Evolutionary conservation across 1,140 invertebrate species (phyloP).

Genomic region (Eciton burchellii): DNA sequence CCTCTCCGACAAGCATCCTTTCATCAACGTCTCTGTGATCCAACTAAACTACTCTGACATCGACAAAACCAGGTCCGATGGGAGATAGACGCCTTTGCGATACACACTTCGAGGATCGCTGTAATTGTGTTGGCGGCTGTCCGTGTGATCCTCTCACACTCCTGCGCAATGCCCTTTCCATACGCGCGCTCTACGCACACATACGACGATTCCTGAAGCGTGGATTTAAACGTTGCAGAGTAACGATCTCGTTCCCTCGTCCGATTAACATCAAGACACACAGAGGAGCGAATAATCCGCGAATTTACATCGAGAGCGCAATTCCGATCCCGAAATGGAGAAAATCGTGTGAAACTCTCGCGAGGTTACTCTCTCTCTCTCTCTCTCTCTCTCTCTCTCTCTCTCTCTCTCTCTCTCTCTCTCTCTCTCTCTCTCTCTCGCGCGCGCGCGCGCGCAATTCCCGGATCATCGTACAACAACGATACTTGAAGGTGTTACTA

Average conservation of each 20-base stretch:
- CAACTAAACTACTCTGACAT: constrained; percentile 67
- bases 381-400: too few relatives aligned
- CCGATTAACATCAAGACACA: not conserved
- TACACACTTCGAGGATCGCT: constrained; percentile 27
- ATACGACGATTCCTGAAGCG: constrained; percentile 21
- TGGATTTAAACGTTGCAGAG: not conserved
- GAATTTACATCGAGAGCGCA: too few relatives aligned
- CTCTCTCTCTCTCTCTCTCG: too few relatives aligned
- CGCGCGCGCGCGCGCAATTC: too few relatives aligned
- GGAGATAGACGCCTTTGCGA: constrained; percentile 68
- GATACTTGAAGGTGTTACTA: too few relatives aligned
- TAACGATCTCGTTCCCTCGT: not conserved
- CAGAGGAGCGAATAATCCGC: not conserved
- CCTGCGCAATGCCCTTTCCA: constrained; percentile 31
- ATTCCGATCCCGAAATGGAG: too few relatives aligned
- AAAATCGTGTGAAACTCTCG: too few relatives aligned
- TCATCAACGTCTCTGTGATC: constrained; percentile 67
- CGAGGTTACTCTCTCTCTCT: too few relatives aligned
- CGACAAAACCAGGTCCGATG: constrained; percentile 65
- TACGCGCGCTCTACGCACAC: not conserved
- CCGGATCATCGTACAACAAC: too few relatives aligned
- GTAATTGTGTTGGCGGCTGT: constrained; percentile 44
- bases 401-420: too few relatives aligned
- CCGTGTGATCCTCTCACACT: constrained; percentile 28
- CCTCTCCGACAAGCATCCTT: constrained; percentile 56